Percentiles rank a stretch among this genome's conserved stretches.
phyloP scores from a whole-genome alignment of 2,797 vertebrate species.

The Mastacembelus armatus region DNA sequence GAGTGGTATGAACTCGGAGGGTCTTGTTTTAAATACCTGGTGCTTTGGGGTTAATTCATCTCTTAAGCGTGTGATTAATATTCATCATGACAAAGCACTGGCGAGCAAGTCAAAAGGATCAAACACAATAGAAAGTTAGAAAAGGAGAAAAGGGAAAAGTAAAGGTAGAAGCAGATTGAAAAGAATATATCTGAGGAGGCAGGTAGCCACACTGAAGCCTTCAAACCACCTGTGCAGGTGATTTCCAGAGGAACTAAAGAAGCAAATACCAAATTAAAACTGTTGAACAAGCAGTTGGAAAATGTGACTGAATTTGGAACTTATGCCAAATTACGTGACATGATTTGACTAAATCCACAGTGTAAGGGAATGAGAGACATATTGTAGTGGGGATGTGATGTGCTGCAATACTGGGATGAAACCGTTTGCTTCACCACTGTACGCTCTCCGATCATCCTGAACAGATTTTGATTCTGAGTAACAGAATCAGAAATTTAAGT shows the following conservation, averaged over 20 bases:
- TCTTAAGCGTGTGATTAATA: constrained; percentile 83
- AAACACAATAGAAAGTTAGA: constrained; percentile 83
- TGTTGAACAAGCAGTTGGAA: constrained; percentile 25
- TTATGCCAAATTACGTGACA: constrained; percentile 46
- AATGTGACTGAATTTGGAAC: constrained; percentile 31
- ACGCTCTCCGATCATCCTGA: neutral
- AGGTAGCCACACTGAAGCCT: constrained; percentile 65
- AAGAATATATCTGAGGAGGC: constrained; percentile 48
- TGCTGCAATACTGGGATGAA: constrained; percentile 58
- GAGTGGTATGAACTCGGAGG: constrained; percentile 39
- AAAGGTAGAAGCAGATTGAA: constrained; percentile 52
- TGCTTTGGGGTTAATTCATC: constrained; percentile 82
- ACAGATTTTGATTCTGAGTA: neutral
- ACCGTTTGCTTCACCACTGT: constrained; percentile 45
- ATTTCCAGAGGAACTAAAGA: constrained; percentile 52
- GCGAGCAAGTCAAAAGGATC: constrained; percentile 79
- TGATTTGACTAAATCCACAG: constrained; percentile 34
- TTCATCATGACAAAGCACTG: constrained; percentile 85
- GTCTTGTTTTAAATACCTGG: constrained; percentile 81
- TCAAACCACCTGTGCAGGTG: constrained; percentile 46
- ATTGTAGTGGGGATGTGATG: constrained; percentile 61
- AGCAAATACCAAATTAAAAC: constrained; percentile 42
- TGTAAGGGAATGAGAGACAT: constrained; percentile 62
- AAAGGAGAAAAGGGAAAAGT: constrained; percentile 54
- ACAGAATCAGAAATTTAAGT: neutral